Base-by-base conservation (phyloP, 2,797 vertebrate genomes). In the Sebastes dallii region DNA sequence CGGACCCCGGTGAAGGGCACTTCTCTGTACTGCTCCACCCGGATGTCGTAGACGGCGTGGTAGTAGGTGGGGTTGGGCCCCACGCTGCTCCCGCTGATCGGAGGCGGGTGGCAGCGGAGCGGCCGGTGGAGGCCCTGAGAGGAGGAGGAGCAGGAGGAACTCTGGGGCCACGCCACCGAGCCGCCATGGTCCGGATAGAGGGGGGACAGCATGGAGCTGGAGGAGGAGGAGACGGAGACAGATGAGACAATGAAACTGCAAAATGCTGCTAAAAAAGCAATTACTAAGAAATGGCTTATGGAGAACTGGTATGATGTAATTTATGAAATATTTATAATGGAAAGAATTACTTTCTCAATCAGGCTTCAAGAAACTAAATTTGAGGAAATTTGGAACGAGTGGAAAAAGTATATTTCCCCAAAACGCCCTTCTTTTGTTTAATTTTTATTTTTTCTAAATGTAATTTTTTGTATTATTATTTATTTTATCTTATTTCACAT, bases 191-290 rank as follows among this genome's bases (percentile, higher is more conserved):
- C 92, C 80, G 90, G 81, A 60, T 81, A 92, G 72, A 90, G 88
- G 55, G 93, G 90, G 86, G 94, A 93, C 88, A 95, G 90, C 95
- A 95, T 96, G 89, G 90, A 91, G 91, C 95, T 95, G 83, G 5
- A 52, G 36, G 64, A 68, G 25, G 52, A 56, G 46, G 42, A 42
- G 54, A 67, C 29, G 6, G 36, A n/a, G 29, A 18, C 8, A 59
- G 20, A 50, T 4, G 46, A 29, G 30, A 42, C 39, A 8, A 56
- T 11, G 12, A 13, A 56, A 56, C 54, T 24, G 52, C 39, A 36
- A 36, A 36, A 36, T 36, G 4, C 34, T 36, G 11, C 34, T 36
- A 36, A 11, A 36, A 36, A 12, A 36, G 12, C 36, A 39, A 39
- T 39, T 39, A 39, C 36, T 39, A 39, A 39, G 36, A 39, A 39